phyloP scores from a whole-genome alignment of 2,888 invertebrate species.

The Dynastes maya region DNA sequence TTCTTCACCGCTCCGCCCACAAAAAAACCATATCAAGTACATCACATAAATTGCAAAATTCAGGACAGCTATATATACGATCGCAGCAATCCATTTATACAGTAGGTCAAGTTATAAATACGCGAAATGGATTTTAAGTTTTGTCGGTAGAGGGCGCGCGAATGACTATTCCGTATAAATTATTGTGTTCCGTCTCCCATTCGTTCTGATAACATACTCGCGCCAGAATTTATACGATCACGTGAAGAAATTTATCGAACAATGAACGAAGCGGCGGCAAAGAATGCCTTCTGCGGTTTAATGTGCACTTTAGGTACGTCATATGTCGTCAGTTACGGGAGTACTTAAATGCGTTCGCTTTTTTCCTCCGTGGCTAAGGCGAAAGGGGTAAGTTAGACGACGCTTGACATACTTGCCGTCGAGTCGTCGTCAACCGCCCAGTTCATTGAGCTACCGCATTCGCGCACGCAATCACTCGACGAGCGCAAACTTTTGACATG shows the following conservation, averaged over 20 bases:
- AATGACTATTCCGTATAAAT: slow-evolving; percentile 38
- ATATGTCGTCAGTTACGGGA: slow-evolving; percentile 52
- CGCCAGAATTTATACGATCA: slow-evolving; percentile 51
- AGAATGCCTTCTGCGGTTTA: slow-evolving; percentile 52
- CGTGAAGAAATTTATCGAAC: slow-evolving; percentile 54
- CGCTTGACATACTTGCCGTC: slow-evolving; percentile 54
- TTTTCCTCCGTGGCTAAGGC: slow-evolving; percentile 31
- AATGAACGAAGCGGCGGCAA: slow-evolving; percentile 47
- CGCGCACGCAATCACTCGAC: slow-evolving; percentile 59
- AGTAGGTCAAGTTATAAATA: slow-evolving; percentile 45
- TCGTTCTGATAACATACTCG: slow-evolving; percentile 50
- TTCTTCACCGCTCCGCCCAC: not conserved
- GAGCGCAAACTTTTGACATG: slow-evolving; percentile 59
- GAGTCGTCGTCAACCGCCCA: slow-evolving; percentile 22
- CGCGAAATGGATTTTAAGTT: slow-evolving; percentile 41
- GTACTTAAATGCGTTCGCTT: slow-evolving; percentile 24
- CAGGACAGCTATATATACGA: slow-evolving; percentile 20
- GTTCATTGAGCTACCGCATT: slow-evolving; percentile 58
- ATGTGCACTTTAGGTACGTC: slow-evolving; percentile 57
- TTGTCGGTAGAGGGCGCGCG: slow-evolving; percentile 30
- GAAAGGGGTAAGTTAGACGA: slow-evolving; percentile 55
- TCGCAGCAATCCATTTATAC: slow-evolving; percentile 13
- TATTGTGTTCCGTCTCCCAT: slow-evolving; percentile 45
- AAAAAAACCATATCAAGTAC: slow-evolving; percentile 3
- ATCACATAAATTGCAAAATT: slow-evolving; percentile 13